phyloP scores from a whole-genome alignment of 2,113 vertebrate genomes.

The Poeciliopsis prolifica region DNA sequence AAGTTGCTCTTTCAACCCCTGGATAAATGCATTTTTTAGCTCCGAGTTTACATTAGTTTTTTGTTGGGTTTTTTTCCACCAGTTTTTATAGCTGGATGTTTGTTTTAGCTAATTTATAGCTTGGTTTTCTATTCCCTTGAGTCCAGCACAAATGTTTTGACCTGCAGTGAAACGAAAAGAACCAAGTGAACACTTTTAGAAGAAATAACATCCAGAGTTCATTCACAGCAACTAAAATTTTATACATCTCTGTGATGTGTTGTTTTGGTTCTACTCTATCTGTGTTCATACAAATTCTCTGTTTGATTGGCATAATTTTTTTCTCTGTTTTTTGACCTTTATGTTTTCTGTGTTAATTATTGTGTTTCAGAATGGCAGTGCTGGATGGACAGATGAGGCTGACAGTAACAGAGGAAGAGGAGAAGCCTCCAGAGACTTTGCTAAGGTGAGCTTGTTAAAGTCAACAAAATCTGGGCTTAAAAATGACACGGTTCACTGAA shows the following conservation, averaged over 20 bases:
- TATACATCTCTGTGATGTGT: background rate
- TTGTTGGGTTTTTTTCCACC: background rate
- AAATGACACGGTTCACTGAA: background rate
- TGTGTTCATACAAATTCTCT: background rate
- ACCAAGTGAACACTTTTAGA: background rate
- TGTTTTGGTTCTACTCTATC: background rate
- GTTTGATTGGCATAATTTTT: constrained; percentile 3
- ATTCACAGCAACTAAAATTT: constrained; percentile 1
- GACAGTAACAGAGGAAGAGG: constrained; percentile 89
- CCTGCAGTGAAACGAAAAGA: background rate
- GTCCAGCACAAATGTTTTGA: background rate
- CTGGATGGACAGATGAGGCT: constrained; percentile 87
- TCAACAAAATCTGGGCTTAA: background rate
- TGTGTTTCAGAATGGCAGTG: constrained; percentile 83
- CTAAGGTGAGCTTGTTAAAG: constrained; percentile 83
- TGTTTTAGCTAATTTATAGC: background rate
- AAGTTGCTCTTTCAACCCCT: constrained; percentile 65
- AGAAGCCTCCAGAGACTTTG: constrained; percentile 94
- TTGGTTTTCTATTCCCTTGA: background rate
- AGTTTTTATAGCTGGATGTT: constrained; percentile 38
- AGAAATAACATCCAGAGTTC: background rate
- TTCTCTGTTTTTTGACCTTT: background rate
- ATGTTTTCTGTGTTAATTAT: constrained; percentile 22
- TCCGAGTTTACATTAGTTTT: constrained; percentile 52
- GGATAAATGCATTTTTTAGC: constrained; percentile 70